Percentiles rank a stretch among this genome's conserved stretches.
These are phyloP conservation scores for Eustalomyia histrio DNA, from an alignment of 2,888 invertebrate species.

Conservation along the genomic window DNA sequence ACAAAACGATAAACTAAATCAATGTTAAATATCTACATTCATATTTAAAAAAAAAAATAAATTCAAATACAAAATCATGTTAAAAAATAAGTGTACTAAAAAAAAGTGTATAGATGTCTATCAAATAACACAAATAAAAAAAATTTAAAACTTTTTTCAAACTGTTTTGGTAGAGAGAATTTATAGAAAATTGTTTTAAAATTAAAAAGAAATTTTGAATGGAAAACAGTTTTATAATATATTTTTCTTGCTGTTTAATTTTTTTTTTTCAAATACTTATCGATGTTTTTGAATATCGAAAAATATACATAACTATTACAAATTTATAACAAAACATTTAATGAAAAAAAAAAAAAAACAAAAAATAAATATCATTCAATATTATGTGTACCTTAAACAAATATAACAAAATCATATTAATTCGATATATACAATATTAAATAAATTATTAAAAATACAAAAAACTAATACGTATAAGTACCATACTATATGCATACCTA, in stretches of 20 bases:
- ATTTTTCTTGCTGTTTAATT: background rate
- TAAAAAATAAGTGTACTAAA: slow-evolving; percentile 61
- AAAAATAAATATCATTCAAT: slow-evolving; percentile 66
- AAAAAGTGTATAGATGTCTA: slow-evolving; percentile 58
- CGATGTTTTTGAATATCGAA: slow-evolving; percentile 39
- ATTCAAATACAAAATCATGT: background rate
- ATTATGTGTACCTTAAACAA: slow-evolving; percentile 65
- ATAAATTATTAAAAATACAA: slow-evolving; percentile 24
- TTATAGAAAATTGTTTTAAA: background rate
- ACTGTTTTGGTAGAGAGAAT: slow-evolving; percentile 18
- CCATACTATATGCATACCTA: slow-evolving; percentile 66
- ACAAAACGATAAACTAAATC: slow-evolving; percentile 17
- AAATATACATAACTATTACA: slow-evolving; percentile 11
- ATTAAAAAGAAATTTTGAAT: background rate
- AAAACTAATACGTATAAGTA: slow-evolving; percentile 58
- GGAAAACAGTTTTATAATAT: background rate
- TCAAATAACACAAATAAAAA: slow-evolving; percentile 3
- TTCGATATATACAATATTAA: slow-evolving; percentile 24
- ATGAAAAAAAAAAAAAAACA: slow-evolving; percentile 35
- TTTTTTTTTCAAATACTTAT: slow-evolving; percentile 25
- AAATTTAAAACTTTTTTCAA: slow-evolving; percentile 11
- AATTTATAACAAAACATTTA: slow-evolving; percentile 42
- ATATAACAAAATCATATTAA: slow-evolving; percentile 42
- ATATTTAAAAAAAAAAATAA: slow-evolving; percentile 40
- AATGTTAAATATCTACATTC: slow-evolving; percentile 41